A percentile compares a stretch with the other conserved stretches of the same genome.
phyloP scores from a whole-genome alignment of 2,888 invertebrate genomes.

The Bedellia somnulentella region DNA sequence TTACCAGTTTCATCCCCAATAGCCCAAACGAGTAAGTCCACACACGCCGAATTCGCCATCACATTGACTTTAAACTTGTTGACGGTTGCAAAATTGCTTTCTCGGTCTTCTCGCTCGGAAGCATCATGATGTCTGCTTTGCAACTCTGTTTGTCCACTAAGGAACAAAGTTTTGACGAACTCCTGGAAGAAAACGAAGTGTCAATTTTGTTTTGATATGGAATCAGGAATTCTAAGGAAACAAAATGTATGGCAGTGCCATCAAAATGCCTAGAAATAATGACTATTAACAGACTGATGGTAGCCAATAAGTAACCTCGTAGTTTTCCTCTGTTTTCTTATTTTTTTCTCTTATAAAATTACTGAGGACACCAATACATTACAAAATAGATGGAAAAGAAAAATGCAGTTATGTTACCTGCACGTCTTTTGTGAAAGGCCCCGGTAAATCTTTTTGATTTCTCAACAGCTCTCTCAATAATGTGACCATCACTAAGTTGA shows the following conservation, averaged over 20 bases:
- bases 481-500: conserved; percentile 91
- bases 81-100: conserved; percentile 77
- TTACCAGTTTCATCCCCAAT: conserved; percentile 94
- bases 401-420: no score
- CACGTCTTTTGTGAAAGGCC: conserved; percentile 90
- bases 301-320: no score
- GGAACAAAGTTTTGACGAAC: conserved; percentile 85
- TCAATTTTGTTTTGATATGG: no score
- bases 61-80: conserved; percentile 94
- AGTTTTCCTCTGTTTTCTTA: no score
- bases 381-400: no score
- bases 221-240: no score
- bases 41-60: conserved; percentile 96
- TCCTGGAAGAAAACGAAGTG: conserved; percentile 58
- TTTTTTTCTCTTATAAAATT: no score
- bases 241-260: no score
- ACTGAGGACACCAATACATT: no score
- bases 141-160: conserved; percentile 91
- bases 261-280: no score
- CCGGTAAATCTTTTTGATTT: conserved; percentile 85
- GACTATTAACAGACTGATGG: no score
- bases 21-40: conserved; percentile 97
- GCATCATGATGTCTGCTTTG: conserved; percentile 84
- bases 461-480: conserved; percentile 87
- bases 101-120: conserved; percentile 80